Base-by-base conservation (phyloP, 2,888 invertebrate species). In the Hesperia comma region DNA sequence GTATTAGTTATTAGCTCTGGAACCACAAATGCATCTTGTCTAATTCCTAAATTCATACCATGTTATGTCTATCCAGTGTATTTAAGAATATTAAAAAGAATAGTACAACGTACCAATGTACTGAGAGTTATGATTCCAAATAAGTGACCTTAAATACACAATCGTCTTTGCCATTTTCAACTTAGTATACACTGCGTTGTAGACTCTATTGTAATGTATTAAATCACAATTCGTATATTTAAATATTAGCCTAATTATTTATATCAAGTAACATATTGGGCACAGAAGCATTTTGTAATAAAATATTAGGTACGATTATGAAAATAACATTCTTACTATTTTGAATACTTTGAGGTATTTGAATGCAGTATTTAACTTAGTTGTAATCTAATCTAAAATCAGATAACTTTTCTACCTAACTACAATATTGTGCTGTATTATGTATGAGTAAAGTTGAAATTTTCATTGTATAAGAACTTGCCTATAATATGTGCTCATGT, bases 361-460 rank as follows among this genome's bases (percentile, higher is more conserved):
- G n/a, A 46, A 60, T 32, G 21, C 61, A 61, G 61, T 61, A 61
- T 61, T 61, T 53, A 21, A 61, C 40, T 26, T 61, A 61, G 61
- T 19, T 61, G 10, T 61, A 21, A 61, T 19, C 19, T 37, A 15
- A 49, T 49, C 19, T 49, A 49, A 19, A 49, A 49, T 49, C 10
- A 49, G 4, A 49, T 49, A 2, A 19, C 33, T 61, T 26, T 19
- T n/a, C n/a, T 60, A 51, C n/a, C n/a, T 51, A 8, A 51, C 49
- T 61, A 33, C 51, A 51, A 51, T 61, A 21, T 19, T 61, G 12
- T 57, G 41, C 12, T 49, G 8, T 49, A 49, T 49, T 49, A 49
- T 53, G 26, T 51, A 10, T 53, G 14, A 53, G 53, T 21, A 26
- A 14, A 53, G 7, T 32, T 26, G n/a, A 32, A 26, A 7, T 53